These are phyloP conservation scores for Glaucomys volans DNA, from an alignment of 2,113 vertebrate species.

Conservation along the genomic window DNA sequence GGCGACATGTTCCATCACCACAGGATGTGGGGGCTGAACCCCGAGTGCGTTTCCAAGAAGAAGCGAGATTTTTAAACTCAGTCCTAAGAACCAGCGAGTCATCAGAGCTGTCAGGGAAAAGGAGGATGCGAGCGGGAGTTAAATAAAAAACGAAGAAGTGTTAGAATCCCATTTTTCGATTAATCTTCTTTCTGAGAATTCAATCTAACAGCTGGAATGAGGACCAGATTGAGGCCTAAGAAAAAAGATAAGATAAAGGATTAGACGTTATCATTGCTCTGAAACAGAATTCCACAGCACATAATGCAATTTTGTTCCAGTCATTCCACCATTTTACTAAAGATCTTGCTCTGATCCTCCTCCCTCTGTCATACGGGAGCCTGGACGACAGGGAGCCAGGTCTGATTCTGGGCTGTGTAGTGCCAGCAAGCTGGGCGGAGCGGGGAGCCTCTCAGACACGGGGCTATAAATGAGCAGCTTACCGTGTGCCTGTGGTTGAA, in stretches of 20 bases:
- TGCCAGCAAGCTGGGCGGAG: rapidly evolving
- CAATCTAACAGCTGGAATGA: slow-evolving; percentile 59
- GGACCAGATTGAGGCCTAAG: neutral
- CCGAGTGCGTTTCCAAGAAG: neutral
- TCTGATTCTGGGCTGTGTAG: neutral
- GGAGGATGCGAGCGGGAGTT: neutral
- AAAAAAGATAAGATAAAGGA: slow-evolving; percentile 15
- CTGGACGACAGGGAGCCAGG: neutral
- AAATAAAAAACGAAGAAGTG: neutral
- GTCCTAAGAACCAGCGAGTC: neutral
- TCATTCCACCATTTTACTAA: neutral
- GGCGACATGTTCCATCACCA: too few relatives aligned
- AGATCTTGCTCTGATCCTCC: neutral
- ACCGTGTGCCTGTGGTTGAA: neutral
- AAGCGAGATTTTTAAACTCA: neutral
- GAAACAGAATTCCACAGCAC: neutral
- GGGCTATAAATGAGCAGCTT: neutral
- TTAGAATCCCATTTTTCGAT: slow-evolving; percentile 53
- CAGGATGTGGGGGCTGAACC: rapidly evolving
- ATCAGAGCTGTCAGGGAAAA: neutral
- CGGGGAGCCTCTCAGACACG: neutral
- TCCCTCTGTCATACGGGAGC: neutral
- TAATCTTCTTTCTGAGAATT: slow-evolving; percentile 63
- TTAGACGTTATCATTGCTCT: neutral
- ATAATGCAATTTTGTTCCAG: neutral